A percentile compares a stretch with the other conserved stretches of the same genome.
These are phyloP conservation scores for Pseudolaguvia tuberculata DNA, from an alignment of 2,113 vertebrate genomes.

Conservation along the genomic window DNA sequence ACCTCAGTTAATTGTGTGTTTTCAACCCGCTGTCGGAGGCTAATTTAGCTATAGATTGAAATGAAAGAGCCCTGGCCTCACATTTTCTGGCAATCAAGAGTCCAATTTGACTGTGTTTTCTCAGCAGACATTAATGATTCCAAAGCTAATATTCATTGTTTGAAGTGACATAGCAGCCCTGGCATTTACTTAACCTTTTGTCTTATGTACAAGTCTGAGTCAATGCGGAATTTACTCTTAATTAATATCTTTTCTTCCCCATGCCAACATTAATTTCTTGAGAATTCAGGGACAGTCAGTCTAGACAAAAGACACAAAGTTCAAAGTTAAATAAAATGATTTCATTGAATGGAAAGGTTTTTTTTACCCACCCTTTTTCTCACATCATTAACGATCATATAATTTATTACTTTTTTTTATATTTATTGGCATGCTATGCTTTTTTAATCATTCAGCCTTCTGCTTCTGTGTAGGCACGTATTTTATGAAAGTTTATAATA, in stretches of 20 bases:
- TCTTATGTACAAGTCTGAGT: constrained; percentile 93
- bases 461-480: not conserved
- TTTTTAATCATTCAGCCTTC: not conserved
- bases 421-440: not conserved
- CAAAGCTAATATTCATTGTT: constrained; percentile 99
- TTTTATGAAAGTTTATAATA: not conserved
- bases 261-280: constrained; percentile 74
- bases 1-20: constrained; percentile 78
- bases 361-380: constrained; percentile 26
- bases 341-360: constrained; percentile 43
- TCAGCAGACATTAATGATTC: constrained; percentile 97
- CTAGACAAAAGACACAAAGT: constrained; percentile 44
- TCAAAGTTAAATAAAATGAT: constrained; percentile 46
- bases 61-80: constrained; percentile 76
- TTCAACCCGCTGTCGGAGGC: constrained; percentile 76
- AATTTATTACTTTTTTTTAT: constrained; percentile 10
- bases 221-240: constrained; percentile 96
- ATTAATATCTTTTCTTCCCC: constrained; percentile 92
- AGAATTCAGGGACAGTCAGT: constrained; percentile 60
- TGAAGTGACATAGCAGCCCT: constrained; percentile 93
- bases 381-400: constrained; percentile 44
- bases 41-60: constrained; percentile 88
- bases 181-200: constrained; percentile 99
- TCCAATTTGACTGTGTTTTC: constrained; percentile 91
- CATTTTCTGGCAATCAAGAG: constrained; percentile 81